A percentile compares a stretch with the other conserved stretches of the same genome.
phyloP scores from a whole-genome alignment of 2,888 invertebrate species.

The Homarus gammarus region DNA sequence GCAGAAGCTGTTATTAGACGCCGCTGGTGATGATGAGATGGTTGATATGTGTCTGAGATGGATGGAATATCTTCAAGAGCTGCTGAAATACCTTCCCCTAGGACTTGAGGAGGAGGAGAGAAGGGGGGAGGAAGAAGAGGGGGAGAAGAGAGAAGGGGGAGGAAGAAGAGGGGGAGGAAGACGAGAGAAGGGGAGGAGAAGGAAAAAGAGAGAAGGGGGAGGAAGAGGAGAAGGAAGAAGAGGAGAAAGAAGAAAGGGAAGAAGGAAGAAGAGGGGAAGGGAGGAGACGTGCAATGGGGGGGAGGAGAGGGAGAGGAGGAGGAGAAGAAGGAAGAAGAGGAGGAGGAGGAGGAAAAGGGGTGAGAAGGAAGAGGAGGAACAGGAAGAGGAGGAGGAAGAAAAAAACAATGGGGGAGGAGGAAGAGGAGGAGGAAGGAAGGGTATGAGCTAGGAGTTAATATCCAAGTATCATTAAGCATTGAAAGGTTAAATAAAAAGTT shows the following conservation, averaged over 20 bases:
- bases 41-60: too few species aligned
- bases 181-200: background rate
- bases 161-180: background rate
- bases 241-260: background rate
- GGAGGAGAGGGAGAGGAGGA: background rate
- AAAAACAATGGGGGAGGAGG: too few species aligned
- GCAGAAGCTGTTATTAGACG: too few species aligned
- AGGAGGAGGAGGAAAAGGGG: background rate
- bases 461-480: too few species aligned
- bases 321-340: background rate
- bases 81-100: background rate
- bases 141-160: background rate
- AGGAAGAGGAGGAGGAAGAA: background rate
- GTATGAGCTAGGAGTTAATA: too few species aligned
- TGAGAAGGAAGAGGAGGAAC: background rate
- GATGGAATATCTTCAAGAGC: too few species aligned
- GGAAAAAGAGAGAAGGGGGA: background rate
- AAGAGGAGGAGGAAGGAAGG: background rate
- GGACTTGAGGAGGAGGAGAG: background rate
- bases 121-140: background rate
- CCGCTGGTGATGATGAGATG: too few species aligned
- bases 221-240: background rate
- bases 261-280: background rate
- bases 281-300: background rate
- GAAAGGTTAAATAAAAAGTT: too few species aligned